A percentile compares a stretch with the other conserved stretches of the same genome.
Conservation (phyloP, 2,113 vertebrate species). For the Vidua chalybeata region DNA sequence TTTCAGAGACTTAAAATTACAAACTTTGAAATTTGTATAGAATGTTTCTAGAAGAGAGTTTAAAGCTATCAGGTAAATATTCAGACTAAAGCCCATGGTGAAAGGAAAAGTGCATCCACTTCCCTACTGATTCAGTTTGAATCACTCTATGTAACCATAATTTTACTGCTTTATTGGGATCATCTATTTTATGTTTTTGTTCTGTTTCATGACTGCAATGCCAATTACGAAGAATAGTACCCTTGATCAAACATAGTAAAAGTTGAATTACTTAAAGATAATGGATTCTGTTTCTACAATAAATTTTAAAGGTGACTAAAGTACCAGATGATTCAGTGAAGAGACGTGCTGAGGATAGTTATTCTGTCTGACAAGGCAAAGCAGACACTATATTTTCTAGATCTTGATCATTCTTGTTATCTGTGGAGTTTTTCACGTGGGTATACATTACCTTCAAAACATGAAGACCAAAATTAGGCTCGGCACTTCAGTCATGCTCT, state of each 20-base stretch:
- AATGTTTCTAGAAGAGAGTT: not conserved
- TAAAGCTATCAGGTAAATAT: not conserved
- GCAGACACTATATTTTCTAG: not conserved
- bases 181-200: conserved; percentile 46
- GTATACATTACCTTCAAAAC: not conserved
- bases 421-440: not conserved
- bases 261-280: conserved; percentile 14
- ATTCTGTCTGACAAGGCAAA: not conserved
- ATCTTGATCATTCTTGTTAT: not conserved
- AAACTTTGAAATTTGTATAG: not conserved
- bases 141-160: not conserved
- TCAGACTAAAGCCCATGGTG: not conserved
- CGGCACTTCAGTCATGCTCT: not conserved
- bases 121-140: not conserved
- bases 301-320: conserved; percentile 21
- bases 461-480: not conserved
- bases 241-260: conserved; percentile 17
- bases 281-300: conserved; percentile 6
- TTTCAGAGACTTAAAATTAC: not conserved
- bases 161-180: conserved; percentile 50
- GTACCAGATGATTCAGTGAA: conserved; percentile 50
- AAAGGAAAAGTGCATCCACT: not conserved
- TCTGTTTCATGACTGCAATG: not conserved
- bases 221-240: conserved; percentile 2
- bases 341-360: conserved; percentile 27